Base-by-base conservation (phyloP, 2,113 vertebrate genomes). In the Panthera tigris region DNA sequence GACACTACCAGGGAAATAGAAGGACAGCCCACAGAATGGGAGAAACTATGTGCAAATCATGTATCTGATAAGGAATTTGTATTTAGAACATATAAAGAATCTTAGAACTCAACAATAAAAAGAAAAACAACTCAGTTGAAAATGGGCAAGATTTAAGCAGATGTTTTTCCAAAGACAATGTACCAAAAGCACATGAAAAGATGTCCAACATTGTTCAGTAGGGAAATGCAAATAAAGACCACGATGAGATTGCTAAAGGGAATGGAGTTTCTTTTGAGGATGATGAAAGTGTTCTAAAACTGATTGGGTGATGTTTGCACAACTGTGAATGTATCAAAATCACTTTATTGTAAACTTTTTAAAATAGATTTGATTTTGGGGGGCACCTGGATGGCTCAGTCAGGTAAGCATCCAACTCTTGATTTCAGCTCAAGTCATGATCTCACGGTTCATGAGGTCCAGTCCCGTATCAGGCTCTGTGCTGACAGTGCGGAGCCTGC, bases 221-320 rank as follows among this genome's bases (percentile, higher is more conserved):
- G 55, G 63, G 83, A 95, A 88, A 66, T 78, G 31, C 19, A 93
- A 78, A 95, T 23, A 12, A 94, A 82, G 95, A 71, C 68, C 81
- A 76, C 50, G 52, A 33, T 52, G 39, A 79, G 39, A 61, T 92
- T 92, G 89, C 79, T 81, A 89, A 91, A 91, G 27, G 57, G 27
- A 25, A 74, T 1, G 4, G 33, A n/a, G 3, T 19, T 69, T 85
- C 73, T 89, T 33, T 68, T 21, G n/a, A 52, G 48, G 48, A 68
- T 87, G 48, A 69, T 63, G n/a, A 83, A 89, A 83, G 63, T 63
- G 33, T 88, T 88, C 81, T 69, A 63, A 83, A 88, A 29, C n/a
- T 39, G 73, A 82, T 10, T 41, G 87, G 45, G 11, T 73, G 45
- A 79, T n/a, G 45, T 16, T 95, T 79, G 5, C 3, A 33, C 45